Evolutionary conservation across 2,113 vertebrate species (phyloP), one percentile per base, ranked within the genome.

Genomic region (Stomatorhinus ivindoensis): DNA sequence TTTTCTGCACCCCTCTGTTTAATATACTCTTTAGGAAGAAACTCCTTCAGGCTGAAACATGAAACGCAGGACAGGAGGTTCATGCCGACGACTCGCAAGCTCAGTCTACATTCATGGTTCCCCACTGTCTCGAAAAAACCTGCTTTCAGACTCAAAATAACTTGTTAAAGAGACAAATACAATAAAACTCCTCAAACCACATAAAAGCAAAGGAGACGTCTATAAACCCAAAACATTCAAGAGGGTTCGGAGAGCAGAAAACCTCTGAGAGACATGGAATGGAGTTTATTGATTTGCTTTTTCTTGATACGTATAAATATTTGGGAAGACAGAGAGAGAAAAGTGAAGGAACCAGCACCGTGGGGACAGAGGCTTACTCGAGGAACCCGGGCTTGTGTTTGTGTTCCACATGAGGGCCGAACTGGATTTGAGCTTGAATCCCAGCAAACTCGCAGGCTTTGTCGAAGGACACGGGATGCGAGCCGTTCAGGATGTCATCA

Each of bases 361-460:
- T 87, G 69, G 90, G 53, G 53, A 50, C 15, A 86, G 87, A 88
- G 55, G 91, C 95, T 98, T 98, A 99, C 98, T 99, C 98, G 89
- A 99, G 94, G 94, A 99, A 99, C 95, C 98, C 98, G 24, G 98
- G 97, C 93, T 99, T 99, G 95, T 99, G 98, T 94, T 99, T 99
- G 95, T 97, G 97, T 89, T 99, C 98, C 91, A 98, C 97, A 2
- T 99, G 98, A 93, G 98, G 97, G 93, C 98, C 98, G 42, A 99
- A 99, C 93, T 99, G 98, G 95, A 99, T 99, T 94, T 99, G 98
- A 61, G 97, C 97, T 96, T 99, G 98, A 93, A 99, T 98, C 86
- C 98, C 98, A 39, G 97, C 97, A 88, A 99, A 99, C 94, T 99
- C 98, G 24, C 98, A 99, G 44, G 98, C 98, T 94, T 99, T 99